Percentiles rank a stretch among this genome's conserved stretches.
Evolutionary conservation across 2,113 vertebrate species (phyloP).

Genomic region (Ramphastos sulfuratus): DNA sequence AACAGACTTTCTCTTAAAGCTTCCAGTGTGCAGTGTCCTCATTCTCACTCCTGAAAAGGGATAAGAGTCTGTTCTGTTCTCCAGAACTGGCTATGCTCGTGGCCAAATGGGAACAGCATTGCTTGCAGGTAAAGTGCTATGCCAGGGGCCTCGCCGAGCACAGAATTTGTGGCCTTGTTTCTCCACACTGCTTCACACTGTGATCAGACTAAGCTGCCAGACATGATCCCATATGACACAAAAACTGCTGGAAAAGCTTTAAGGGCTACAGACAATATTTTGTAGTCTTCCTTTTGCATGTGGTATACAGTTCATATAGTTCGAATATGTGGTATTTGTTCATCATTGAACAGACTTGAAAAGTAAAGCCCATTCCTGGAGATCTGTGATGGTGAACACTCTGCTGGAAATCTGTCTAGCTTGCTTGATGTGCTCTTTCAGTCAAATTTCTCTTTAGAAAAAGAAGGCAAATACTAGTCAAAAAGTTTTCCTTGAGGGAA

Average conservation of each 20-base stretch:
- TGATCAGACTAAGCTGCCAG: not conserved
- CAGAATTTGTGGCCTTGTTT: not conserved
- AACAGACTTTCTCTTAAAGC: too few relatives aligned
- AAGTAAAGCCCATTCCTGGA: not conserved
- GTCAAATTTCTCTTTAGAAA: not conserved
- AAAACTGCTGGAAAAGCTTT: not conserved
- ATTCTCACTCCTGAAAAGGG: too few relatives aligned
- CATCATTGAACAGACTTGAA: not conserved
- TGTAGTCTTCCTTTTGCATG: not conserved
- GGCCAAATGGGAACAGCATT: too few relatives aligned
- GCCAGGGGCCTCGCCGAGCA: not conserved
- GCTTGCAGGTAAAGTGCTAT: rapidly evolving
- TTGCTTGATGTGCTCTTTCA: not conserved
- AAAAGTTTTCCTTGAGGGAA: not conserved
- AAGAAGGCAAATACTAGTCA: not conserved
- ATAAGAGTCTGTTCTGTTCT: too few relatives aligned
- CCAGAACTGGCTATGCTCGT: too few relatives aligned
- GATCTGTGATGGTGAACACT: not conserved
- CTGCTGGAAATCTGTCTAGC: not conserved
- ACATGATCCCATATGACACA: not conserved
- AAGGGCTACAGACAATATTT: not conserved
- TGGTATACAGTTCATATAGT: not conserved
- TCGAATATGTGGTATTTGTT: not conserved
- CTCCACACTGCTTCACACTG: not conserved
- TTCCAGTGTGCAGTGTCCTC: too few relatives aligned